phyloP scores from a whole-genome alignment of 2,113 vertebrate genomes.

The Takifugu flavidus region DNA sequence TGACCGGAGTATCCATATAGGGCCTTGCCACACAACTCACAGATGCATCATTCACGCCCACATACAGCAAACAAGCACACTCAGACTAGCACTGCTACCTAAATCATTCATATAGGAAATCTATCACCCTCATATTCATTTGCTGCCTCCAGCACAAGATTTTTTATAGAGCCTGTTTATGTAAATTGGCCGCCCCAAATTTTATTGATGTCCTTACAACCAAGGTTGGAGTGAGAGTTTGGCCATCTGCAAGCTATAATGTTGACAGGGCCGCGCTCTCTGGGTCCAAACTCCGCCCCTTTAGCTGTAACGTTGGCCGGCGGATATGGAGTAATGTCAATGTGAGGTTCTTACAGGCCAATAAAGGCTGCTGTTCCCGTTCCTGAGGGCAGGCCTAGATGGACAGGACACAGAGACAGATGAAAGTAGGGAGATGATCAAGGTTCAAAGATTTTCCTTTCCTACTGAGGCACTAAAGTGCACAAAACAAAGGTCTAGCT shows the following conservation, averaged over 20 bases:
- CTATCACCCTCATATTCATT: constrained; percentile 36
- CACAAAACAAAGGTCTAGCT: no score
- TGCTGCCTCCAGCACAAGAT: constrained; percentile 18
- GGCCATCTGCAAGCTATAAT: constrained; percentile 62
- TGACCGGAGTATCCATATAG: constrained; percentile 53
- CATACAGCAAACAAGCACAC: constrained; percentile 38
- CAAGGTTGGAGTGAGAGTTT: constrained; percentile 55
- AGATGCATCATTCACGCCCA: constrained; percentile 63
- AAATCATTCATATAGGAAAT: constrained; percentile 47
- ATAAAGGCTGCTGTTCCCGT: constrained; percentile 58
- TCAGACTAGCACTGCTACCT: constrained; percentile 26
- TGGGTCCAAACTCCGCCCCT: constrained; percentile 49
- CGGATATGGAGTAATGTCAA: constrained; percentile 63
- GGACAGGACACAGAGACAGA: constrained; percentile 33
- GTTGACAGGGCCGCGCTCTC: constrained; percentile 64
- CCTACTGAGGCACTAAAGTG: no score
- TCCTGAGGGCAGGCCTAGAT: constrained; percentile 57
- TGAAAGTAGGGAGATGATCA: neutral
- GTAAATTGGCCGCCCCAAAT: constrained; percentile 22
- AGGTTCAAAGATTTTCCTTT: constrained; percentile 23
- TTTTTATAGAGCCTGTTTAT: constrained; percentile 25
- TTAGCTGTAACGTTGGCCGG: constrained; percentile 60
- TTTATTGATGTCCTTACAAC: constrained; percentile 41
- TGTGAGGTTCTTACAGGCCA: constrained; percentile 59
- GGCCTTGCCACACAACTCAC: constrained; percentile 47